Evolutionary conservation across 2,888 invertebrate species (phyloP), one percentile per base, ranked within the genome.

Genomic region (Eurois occulta): DNA sequence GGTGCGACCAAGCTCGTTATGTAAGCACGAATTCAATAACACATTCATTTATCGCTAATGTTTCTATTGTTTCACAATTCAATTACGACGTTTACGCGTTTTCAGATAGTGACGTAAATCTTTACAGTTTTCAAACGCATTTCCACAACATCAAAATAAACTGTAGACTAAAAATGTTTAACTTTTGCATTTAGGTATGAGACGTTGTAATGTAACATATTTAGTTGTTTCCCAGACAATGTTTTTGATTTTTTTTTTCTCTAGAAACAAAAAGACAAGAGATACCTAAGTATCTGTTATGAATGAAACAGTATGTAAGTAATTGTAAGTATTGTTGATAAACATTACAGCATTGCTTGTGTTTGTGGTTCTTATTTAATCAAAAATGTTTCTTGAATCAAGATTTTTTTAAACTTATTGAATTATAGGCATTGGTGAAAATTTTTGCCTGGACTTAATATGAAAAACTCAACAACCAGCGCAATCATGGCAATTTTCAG

Each of bases 1-100:
- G 67, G 24, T 24, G 48, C 73, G 55, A 71, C 66, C 62, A 35
- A 52, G 60, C 82, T 81, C 86, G 88, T 93, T 94, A 93, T 90
- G 90, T 92, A 92, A 93, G 86, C 89, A 90, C 88, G 89, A 90
- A 90, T 91, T 88, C 89, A 89, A 91, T 92, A 91, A 92, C 90
- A 90, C 92, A 91, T 90, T 89, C 81, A 89, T 90, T 86, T 90
- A 81, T 85, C 87, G 86, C 80, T 85, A 80, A 86, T 83, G 85
- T 87, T 80, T 75, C 80, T 80, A 88, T 90, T 88, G 81, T 90
- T 81, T 83, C 60, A 77, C 62, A 67, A 75, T 77, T 80, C 48
- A 71, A 77, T 83, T 60, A 72, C 43, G 28, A 71, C 72, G 16
- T 62, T n/a, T 32, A 72, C 46, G 28, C 21, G 13, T 73, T 75